Evolutionary conservation across 2,888 invertebrate species (phyloP).

Genomic region (Blastobasis lacticolella): DNA sequence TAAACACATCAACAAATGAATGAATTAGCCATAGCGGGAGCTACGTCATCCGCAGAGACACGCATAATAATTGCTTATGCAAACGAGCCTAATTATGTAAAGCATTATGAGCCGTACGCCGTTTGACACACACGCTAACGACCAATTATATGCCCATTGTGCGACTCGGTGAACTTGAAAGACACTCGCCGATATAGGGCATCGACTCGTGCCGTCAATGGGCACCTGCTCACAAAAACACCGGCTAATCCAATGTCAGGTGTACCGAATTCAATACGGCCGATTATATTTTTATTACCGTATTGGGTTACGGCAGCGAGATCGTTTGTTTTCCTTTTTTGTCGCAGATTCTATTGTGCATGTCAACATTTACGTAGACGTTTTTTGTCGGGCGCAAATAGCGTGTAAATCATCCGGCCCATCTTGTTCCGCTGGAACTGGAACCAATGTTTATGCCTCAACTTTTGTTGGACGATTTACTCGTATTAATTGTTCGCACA

Average conservation of each 20-base stretch:
- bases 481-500: too few relatives aligned
- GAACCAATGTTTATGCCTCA: too few relatives aligned
- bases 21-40: slow-evolving; percentile 57
- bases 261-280: slow-evolving; percentile 50
- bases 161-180: slow-evolving; percentile 68
- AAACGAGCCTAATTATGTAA: slow-evolving; percentile 69
- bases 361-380: too few relatives aligned
- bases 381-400: too few relatives aligned
- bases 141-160: slow-evolving; percentile 67
- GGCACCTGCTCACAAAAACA: not conserved
- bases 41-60: slow-evolving; percentile 61
- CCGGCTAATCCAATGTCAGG: slow-evolving; percentile 39
- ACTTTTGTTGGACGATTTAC: too few relatives aligned
- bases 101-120: slow-evolving; percentile 54
- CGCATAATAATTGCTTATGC: slow-evolving; percentile 70
- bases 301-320: slow-evolving; percentile 23
- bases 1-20: slow-evolving; percentile 65
- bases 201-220: slow-evolving; percentile 45
- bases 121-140: slow-evolving; percentile 65
- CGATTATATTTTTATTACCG: slow-evolving; percentile 44
- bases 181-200: slow-evolving; percentile 66
- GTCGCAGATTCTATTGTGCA: slow-evolving; percentile 6
- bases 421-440: too few relatives aligned
- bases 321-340: slow-evolving; percentile 29
- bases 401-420: too few relatives aligned